Evolutionary conservation across 2,888 invertebrate genomes (phyloP).

Genomic region (Archips xylosteana): DNA sequence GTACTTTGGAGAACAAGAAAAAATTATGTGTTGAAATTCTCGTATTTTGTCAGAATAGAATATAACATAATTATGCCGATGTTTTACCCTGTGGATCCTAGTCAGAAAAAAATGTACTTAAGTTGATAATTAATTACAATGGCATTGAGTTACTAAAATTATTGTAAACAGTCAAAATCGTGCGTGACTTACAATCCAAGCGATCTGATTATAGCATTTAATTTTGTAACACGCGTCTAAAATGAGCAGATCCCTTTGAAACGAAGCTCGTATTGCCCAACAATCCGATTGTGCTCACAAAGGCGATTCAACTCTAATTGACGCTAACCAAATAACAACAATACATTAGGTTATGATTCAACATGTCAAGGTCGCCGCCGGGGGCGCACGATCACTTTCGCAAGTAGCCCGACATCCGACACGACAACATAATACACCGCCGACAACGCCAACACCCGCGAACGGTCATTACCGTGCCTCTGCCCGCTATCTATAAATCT

Average conservation of each 20-base stretch:
- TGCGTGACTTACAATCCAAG: background rate
- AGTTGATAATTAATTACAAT: background rate
- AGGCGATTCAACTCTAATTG: conserved; percentile 36
- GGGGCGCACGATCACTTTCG: conserved; percentile 60
- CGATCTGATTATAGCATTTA: background rate
- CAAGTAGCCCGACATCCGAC: conserved; percentile 50
- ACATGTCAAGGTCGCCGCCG: conserved; percentile 60
- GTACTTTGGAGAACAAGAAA: background rate
- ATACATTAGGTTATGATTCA: conserved; percentile 54
- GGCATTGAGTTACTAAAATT: background rate
- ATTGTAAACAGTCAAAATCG: background rate
- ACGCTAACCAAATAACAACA: conserved; percentile 41
- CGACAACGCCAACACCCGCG: conserved; percentile 43
- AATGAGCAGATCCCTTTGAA: conserved; percentile 17
- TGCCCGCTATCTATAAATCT: conserved; percentile 56
- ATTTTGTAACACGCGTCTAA: background rate
- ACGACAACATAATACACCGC: background rate
- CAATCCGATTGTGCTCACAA: conserved; percentile 34
- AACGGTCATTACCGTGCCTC: conserved; percentile 54
- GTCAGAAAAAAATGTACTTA: too few relatives aligned
- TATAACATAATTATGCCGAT: too few relatives aligned
- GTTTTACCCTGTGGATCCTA: too few relatives aligned
- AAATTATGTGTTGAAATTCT: background rate
- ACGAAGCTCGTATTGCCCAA: conserved; percentile 24
- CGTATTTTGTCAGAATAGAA: background rate